A percentile compares a stretch with the other conserved stretches of the same genome.
Conservation (phyloP, 2,888 invertebrate genomes). For the Kryphioiulus occultus region DNA sequence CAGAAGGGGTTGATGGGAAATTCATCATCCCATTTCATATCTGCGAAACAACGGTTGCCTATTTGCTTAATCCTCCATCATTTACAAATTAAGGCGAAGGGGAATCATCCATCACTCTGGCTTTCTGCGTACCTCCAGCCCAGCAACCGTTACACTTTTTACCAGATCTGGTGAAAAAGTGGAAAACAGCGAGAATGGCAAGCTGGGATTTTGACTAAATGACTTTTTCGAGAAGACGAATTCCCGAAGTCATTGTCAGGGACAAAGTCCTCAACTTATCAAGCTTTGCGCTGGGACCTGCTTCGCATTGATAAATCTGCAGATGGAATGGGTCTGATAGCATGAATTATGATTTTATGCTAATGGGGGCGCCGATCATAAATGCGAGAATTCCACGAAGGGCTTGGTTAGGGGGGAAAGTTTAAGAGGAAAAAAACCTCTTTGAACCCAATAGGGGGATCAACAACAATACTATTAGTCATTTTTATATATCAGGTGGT, state of each 20-base stretch:
- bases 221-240: not conserved
- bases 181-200: not conserved
- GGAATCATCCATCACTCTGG: not conserved
- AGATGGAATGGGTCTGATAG: constrained; percentile 21
- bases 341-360: constrained; percentile 36
- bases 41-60: not conserved
- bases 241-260: not conserved
- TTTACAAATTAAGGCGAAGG: constrained; percentile 39
- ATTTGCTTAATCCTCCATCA: constrained; percentile 13
- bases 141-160: not conserved
- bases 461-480: constrained; percentile 28
- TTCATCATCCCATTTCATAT: constrained; percentile 39
- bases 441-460: constrained; percentile 20
- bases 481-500: constrained; percentile 34
- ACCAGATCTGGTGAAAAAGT: not conserved
- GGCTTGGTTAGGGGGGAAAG: not conserved
- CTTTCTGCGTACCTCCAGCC: not conserved
- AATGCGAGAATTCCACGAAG: constrained; percentile 28
- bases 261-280: constrained; percentile 12
- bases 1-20: constrained; percentile 34
- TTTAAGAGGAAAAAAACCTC: not conserved
- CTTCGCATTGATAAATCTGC: constrained; percentile 36
- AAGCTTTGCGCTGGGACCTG: not conserved
- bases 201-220: not conserved
- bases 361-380: constrained; percentile 4